These are phyloP conservation scores for Leptogaster cylindrica DNA, from an alignment of 2,888 invertebrate genomes.

Conservation along the genomic window DNA sequence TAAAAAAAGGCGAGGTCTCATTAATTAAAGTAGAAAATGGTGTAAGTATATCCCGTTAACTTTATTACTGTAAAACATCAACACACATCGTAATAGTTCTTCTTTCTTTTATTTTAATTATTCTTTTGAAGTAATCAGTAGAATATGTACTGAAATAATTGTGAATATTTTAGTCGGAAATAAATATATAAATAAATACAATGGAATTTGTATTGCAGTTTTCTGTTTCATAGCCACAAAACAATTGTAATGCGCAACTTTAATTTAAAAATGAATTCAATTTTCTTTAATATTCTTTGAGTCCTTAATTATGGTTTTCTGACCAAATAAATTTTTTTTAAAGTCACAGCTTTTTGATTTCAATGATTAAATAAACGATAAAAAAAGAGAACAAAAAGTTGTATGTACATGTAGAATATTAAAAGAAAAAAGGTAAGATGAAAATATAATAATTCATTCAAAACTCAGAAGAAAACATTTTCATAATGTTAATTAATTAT, in stretches of 20 bases:
- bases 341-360: constrained; percentile 15
- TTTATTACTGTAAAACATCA: not conserved
- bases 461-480: constrained; percentile 26
- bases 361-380: constrained; percentile 18
- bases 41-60: constrained; percentile 12
- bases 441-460: constrained; percentile 9
- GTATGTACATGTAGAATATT: constrained; percentile 34
- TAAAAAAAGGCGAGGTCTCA: constrained; percentile 6
- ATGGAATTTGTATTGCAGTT: not conserved
- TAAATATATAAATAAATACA: not conserved
- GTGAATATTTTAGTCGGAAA: no score
- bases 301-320: no score
- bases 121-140: no score
- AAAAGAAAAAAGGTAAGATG: constrained; percentile 17
- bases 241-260: no score
- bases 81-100: no score
- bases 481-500: constrained; percentile 37
- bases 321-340: no score
- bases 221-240: no score
- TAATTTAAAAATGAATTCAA: no score
- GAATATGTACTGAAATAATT: no score
- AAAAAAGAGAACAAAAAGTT: constrained; percentile 24
- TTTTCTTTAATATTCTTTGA: no score
- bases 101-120: no score
- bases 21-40: constrained; percentile 10